A percentile compares a stretch with the other conserved stretches of the same genome.
These are phyloP conservation scores for Dromius quadrimaculatus DNA, from an alignment of 2,888 invertebrate genomes.

Conservation along the genomic window DNA sequence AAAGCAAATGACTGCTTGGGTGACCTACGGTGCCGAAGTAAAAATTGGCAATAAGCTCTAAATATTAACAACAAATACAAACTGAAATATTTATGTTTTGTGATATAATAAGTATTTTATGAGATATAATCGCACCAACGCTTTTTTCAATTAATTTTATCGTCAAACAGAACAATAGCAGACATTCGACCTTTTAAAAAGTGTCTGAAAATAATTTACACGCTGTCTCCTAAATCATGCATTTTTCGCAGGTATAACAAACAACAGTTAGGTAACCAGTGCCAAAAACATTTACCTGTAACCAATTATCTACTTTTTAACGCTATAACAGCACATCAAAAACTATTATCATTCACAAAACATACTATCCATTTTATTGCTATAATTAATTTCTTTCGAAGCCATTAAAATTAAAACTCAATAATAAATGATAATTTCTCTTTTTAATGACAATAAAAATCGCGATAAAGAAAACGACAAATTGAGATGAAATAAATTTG, in stretches of 20 bases:
- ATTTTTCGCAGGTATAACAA: background rate
- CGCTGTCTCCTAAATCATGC: background rate
- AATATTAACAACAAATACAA: too few relatives aligned
- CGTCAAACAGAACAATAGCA: too few relatives aligned
- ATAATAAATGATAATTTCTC: conserved; percentile 8
- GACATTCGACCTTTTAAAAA: too few relatives aligned
- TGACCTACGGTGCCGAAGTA: too few relatives aligned
- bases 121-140: too few relatives aligned
- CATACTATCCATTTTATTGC: background rate
- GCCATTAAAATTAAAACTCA: background rate
- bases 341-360: background rate
- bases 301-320: background rate
- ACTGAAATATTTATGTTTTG: too few relatives aligned
- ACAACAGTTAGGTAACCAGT: background rate
- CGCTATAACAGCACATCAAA: too few relatives aligned
- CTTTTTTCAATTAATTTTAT: too few relatives aligned
- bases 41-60: too few relatives aligned
- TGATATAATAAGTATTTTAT: too few relatives aligned
- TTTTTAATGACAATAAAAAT: conserved; percentile 6
- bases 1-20: too few relatives aligned
- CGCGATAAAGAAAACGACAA: background rate
- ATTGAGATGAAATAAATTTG: conserved; percentile 22
- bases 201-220: background rate
- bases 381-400: conserved; percentile 10
- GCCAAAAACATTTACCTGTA: conserved; percentile 11